Evolutionary conservation across 2,888 invertebrate genomes (phyloP), one percentile per base, ranked within the genome.

Genomic region (Drosophila siamana): DNA sequence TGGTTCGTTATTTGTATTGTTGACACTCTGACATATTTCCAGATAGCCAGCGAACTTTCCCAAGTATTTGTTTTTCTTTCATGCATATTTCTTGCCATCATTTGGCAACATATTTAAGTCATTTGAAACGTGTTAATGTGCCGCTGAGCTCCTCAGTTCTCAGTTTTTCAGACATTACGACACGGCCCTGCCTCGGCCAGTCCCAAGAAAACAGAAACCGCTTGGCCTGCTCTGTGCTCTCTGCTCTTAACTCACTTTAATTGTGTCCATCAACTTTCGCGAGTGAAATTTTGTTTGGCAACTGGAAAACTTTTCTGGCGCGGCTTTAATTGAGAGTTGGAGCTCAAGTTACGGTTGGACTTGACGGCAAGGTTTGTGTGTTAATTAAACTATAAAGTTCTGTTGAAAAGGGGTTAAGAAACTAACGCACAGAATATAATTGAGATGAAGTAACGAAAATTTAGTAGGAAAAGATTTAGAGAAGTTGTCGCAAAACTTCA

Each of bases 51-150:
- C 66, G 55, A 62, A 83, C 82, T 83, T 82, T 82, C 80, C 67
- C 86, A 80, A 82, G 41, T 68, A 63, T 67, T 52, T 69, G 57
- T 41, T 60, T 77, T 46, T 15, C 9, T 28, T 50, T 70, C 59
- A 24, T 60, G 66, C 50, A 57, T 56, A 57, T 59, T 63, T 69
- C 55, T 57, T 28, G 54, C 71, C 70, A 66, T 51, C 72, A 83
- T 83, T 81, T 82, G 84, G 79, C 85, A 81, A 72, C 66, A 60
- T 56, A 44, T 84, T 78, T 64, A 57, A 82, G 72, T 56, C 80
- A 82, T 79, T 81, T 64, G 83, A 74, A 71, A 80, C 74, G 84
- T 86, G 82, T 83, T 82, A 83, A 73, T 82, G 84, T 77, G 71
- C 71, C 63, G 67, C 69, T 56, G 62, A 51, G 78, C 78, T 82